A percentile compares a stretch with the other conserved stretches of the same genome.
Conservation (phyloP, 1,140 invertebrate species). For the Sarcophaga bullata region DNA sequence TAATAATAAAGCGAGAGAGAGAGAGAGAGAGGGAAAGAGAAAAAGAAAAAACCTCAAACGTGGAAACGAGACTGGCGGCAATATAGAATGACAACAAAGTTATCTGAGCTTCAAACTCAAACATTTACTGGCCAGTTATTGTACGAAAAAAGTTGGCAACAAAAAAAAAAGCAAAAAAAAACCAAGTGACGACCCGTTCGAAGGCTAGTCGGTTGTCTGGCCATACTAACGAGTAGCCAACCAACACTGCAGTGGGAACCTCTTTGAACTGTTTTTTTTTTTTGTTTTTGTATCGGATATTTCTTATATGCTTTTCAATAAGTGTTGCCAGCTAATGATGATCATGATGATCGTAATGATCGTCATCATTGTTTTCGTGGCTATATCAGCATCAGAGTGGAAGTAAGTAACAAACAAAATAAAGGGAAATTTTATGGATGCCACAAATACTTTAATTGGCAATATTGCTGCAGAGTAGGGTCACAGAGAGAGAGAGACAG, state of each 20-base stretch:
- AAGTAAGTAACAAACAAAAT: neutral
- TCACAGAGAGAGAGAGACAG: neutral
- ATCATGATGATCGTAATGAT: neutral
- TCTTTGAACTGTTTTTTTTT: neutral
- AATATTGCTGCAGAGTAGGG: neutral
- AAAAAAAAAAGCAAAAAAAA: neutral
- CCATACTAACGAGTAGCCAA: neutral
- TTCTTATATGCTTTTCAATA: neutral
- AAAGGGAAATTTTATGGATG: constrained; percentile 8
- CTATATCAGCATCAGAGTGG: too few relatives aligned
- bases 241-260: neutral
- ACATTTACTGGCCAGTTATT: neutral
- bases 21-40: neutral
- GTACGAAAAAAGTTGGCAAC: neutral
- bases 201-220: neutral
- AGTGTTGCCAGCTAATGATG: neutral
- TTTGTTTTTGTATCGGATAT: neutral
- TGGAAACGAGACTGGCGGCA: constrained; percentile 31
- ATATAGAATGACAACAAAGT: constrained; percentile 37
- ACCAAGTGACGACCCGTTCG: neutral
- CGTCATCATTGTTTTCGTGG: neutral
- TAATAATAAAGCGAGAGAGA: neutral
- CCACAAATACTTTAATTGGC: constrained; percentile 19
- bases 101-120: constrained; percentile 20
- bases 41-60: neutral